Evolutionary conservation across 2,888 invertebrate genomes (phyloP), one percentile per base, ranked within the genome.

Genomic region (Pseudolycoriella hygida): DNA sequence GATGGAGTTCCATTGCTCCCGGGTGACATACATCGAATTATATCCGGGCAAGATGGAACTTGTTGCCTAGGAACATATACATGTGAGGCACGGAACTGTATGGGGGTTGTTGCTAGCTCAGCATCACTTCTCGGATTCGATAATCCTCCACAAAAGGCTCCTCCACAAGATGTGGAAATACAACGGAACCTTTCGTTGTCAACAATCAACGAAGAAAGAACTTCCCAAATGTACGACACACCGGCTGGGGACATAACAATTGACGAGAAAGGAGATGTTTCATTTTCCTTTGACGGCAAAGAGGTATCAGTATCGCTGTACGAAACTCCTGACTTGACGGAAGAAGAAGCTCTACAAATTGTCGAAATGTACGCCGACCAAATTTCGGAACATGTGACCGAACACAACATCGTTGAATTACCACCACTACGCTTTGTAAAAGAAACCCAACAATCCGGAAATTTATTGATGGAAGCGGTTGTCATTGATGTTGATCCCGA

Each of bases 321-420:
- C 56, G 90, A 90, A 67, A 90, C 90, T 1, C 90, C 90, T 0
- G 90, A 90, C 65, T 68, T 90, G 43, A 90, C 89, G 0, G 88
- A 90, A 63, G 87, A 89, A 61, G 89, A 90, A 67, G 90, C 89
- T 0, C 68, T 88, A 30, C 84, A 89, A 66, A 87, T 90, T 54
- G 82, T 89, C 1, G 89, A 90, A 71, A 89, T 90, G 87, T 90
- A 89, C 57, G 90, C 90, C 0, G 88, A 90, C 59, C 88, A 90
- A 62, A 70, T 89, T 47, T 89, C 89, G 1, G 89, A 90, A 66
- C 83, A 89, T 58, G 80, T 89, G 43, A 66, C 73, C 57, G 87
- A 86, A 61, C 85, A 87, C 53, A 87, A 86, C 59, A 73, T 88
- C 2, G 80, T 88, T 2, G 89, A 89, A 59, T 63, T 90, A 15